These are phyloP conservation scores for Clarias fuscus DNA, from an alignment of 2,797 vertebrate genomes.

Conservation along the genomic window DNA sequence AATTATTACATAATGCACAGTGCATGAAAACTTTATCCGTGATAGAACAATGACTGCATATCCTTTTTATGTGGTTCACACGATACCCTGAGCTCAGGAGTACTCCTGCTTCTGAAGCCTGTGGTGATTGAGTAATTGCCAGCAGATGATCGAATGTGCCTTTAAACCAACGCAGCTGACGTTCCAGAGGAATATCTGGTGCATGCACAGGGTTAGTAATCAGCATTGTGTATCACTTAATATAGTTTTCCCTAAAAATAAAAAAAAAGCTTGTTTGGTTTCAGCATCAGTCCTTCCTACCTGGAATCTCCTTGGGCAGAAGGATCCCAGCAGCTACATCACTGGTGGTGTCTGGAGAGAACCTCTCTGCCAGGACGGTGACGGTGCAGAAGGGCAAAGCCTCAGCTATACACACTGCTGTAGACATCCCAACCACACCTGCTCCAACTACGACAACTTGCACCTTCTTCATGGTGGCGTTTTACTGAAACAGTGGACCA, in stretches of 20 bases:
- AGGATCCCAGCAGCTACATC: slow-evolving; percentile 90
- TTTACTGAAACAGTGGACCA: not conserved
- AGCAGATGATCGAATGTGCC: slow-evolving; percentile 84
- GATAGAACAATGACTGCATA: not conserved
- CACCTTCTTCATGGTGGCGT: slow-evolving; percentile 65
- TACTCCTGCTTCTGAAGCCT: slow-evolving; percentile 83
- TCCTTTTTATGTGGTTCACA: not conserved
- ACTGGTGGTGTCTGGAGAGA: slow-evolving; percentile 86
- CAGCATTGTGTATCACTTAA: not conserved
- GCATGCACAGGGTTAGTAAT: not conserved
- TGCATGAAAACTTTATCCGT: not conserved
- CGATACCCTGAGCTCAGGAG: slow-evolving; percentile 85
- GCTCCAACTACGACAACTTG: slow-evolving; percentile 84
- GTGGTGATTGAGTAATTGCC: slow-evolving; percentile 74
- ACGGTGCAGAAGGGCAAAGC: slow-evolving; percentile 76
- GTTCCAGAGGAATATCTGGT: slow-evolving; percentile 75
- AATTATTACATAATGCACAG: not conserved
- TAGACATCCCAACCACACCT: slow-evolving; percentile 86
- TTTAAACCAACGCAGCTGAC: slow-evolving; percentile 85
- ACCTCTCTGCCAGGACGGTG: slow-evolving; percentile 80
- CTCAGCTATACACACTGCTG: slow-evolving; percentile 79
- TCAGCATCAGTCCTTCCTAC: slow-evolving; percentile 50
- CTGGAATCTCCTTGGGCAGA: slow-evolving; percentile 67
- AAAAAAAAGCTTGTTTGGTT: not conserved
- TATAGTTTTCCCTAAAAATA: not conserved